Evolutionary conservation across 2,797 vertebrate genomes (phyloP).

Genomic region (Morelia viridis): DNA sequence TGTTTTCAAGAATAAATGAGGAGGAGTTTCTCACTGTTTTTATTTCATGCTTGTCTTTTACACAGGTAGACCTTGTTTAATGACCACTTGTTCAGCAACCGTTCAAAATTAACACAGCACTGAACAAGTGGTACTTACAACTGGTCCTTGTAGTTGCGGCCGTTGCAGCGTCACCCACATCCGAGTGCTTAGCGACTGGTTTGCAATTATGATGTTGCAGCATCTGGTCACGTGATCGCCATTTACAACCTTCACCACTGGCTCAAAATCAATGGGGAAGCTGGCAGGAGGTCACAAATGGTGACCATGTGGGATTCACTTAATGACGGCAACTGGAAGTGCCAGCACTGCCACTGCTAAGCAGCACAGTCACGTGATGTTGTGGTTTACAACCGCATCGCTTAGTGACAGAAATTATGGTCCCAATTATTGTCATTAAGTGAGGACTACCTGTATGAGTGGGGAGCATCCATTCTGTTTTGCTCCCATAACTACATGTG

Average conservation of each 20-base stretch:
- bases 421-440: neutral
- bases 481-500: neutral
- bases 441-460: neutral
- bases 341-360: neutral
- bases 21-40: neutral
- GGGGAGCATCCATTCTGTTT: neutral
- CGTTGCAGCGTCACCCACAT: neutral
- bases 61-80: neutral
- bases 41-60: neutral
- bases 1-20: fast-evolving
- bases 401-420: neutral
- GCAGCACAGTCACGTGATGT: neutral
- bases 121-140: neutral
- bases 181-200: neutral
- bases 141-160: neutral
- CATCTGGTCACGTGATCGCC: neutral
- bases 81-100: neutral
- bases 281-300: neutral
- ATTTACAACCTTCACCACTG: neutral
- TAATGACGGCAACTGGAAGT: neutral
- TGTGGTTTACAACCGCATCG: neutral
- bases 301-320: neutral
- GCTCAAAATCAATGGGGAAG: neutral
- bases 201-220: neutral
- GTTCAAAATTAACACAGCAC: neutral